phyloP scores from a whole-genome alignment of 2,888 invertebrate genomes.

The Eupithecia exiguata region DNA sequence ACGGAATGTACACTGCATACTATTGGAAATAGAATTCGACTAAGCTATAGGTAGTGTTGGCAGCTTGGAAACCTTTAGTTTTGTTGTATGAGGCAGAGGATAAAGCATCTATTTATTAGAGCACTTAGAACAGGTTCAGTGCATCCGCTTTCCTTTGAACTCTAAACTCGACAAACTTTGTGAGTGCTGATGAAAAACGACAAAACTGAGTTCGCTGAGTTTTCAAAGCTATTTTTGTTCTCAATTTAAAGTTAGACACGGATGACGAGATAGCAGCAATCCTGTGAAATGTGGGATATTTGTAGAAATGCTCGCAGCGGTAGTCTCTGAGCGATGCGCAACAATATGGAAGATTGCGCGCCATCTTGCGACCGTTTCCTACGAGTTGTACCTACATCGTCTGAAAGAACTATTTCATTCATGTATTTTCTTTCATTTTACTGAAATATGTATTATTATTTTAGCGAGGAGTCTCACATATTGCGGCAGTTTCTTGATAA shows the following conservation, averaged over 20 bases:
- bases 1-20: slow-evolving; percentile 33
- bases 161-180: background rate
- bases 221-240: background rate
- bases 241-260: background rate
- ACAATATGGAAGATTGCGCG: slow-evolving; percentile 32
- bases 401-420: slow-evolving; percentile 7
- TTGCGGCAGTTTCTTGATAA: background rate
- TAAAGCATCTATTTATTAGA: background rate
- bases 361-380: slow-evolving; percentile 16
- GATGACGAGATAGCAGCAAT: slow-evolving; percentile 13
- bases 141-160: slow-evolving; percentile 5
- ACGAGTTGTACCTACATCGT: background rate
- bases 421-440: background rate
- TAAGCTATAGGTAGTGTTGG: slow-evolving; percentile 8
- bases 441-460: background rate
- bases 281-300: slow-evolving; percentile 6
- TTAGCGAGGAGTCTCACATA: background rate
- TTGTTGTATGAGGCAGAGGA: background rate
- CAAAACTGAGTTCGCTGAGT: background rate
- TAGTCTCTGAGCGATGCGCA: slow-evolving; percentile 14
- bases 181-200: background rate
- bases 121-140: background rate
- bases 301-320: background rate
- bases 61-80: background rate
- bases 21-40: slow-evolving; percentile 17